Evolutionary conservation across 2,113 vertebrate species (phyloP).

Genomic region (Panthera leo): DNA sequence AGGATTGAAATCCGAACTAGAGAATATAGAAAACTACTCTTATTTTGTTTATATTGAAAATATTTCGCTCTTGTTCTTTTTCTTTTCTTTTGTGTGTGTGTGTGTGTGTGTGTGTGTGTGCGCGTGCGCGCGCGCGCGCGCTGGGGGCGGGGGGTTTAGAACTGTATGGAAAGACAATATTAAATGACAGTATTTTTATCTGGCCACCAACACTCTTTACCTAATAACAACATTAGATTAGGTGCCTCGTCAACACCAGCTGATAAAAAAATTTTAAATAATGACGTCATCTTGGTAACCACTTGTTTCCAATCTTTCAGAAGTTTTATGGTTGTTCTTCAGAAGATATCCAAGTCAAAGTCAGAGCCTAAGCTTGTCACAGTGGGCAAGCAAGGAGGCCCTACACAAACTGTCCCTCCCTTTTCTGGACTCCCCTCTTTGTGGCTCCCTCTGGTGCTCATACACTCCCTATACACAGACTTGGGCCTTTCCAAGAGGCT

Average conservation of each 20-base stretch:
- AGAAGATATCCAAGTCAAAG: not conserved
- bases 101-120: too few relatives aligned
- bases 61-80: not conserved
- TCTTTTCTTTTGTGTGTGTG: too few relatives aligned
- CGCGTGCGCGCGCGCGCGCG: rapidly evolving
- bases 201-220: not conserved
- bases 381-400: rapidly evolving
- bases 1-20: not conserved
- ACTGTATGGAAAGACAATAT: not conserved
- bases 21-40: not conserved
- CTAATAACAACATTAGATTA: not conserved
- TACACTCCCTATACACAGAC: rapidly evolving
- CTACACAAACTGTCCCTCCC: rapidly evolving
- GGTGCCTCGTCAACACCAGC: not conserved
- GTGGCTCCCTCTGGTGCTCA: rapidly evolving
- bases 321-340: not conserved
- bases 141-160: not conserved
- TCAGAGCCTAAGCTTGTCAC: not conserved
- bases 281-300: not conserved
- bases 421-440: rapidly evolving
- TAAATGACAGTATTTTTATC: not conserved
- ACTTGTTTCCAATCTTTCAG: not conserved
- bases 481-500: not conserved
- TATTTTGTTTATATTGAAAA: not conserved
- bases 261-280: not conserved